These are phyloP conservation scores for Bettongia penicillata DNA, from an alignment of 2,113 vertebrate genomes.

Conservation along the genomic window DNA sequence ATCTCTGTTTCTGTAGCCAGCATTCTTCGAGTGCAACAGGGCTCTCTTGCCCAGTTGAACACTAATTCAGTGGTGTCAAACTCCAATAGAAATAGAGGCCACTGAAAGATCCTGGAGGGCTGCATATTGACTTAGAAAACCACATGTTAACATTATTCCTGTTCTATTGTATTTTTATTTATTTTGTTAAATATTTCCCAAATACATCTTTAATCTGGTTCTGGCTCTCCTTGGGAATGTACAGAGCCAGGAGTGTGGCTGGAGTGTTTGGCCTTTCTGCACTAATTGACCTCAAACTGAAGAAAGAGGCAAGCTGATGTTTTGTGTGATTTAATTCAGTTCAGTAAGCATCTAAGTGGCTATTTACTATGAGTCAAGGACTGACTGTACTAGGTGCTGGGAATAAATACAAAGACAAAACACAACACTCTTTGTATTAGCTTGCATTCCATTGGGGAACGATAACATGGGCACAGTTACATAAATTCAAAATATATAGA, in stretches of 20 bases:
- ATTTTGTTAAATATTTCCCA: background rate
- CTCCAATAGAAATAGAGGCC: background rate
- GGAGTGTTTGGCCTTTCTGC: background rate
- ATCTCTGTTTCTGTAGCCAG: background rate
- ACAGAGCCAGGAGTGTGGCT: background rate
- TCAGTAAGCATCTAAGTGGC: background rate
- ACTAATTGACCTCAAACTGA: background rate
- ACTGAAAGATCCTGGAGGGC: background rate
- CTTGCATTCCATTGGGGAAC: background rate
- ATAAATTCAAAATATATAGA: background rate
- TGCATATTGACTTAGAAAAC: background rate
- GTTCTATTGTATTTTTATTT: background rate
- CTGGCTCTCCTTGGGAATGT: background rate
- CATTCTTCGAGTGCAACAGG: background rate
- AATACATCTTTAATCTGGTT: background rate
- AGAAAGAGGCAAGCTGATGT: background rate
- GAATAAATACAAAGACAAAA: background rate
- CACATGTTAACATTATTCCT: background rate
- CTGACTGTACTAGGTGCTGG: background rate
- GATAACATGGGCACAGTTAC: background rate
- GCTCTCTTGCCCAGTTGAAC: background rate
- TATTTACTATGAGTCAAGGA: background rate
- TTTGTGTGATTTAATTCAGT: background rate
- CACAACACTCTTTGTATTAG: background rate
- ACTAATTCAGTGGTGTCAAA: background rate